Conservation (phyloP, 2,888 invertebrate species). For the Nomada hirtipes region DNA sequence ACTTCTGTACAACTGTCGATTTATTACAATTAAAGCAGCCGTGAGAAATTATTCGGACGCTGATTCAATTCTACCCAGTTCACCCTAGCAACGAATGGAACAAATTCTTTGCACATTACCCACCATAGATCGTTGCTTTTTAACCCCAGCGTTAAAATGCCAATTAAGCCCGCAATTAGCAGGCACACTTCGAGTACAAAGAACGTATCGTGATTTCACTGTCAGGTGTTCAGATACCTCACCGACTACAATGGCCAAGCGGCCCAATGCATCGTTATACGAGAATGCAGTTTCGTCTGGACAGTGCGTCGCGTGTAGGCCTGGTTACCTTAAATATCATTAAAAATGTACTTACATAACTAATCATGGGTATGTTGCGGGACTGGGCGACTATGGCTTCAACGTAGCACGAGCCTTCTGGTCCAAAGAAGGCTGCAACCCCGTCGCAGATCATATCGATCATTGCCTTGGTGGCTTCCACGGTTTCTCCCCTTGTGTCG, state of each 20-base stretch:
- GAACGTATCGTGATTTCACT: too few species aligned
- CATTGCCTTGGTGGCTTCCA: slow-evolving; percentile 92
- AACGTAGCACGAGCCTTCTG: slow-evolving; percentile 97
- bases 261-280: not conserved
- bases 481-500: slow-evolving; percentile 94
- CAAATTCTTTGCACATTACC: too few species aligned
- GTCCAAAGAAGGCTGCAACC: slow-evolving; percentile 97
- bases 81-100: too few species aligned
- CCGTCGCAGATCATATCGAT: slow-evolving; percentile 96
- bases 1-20: too few species aligned
- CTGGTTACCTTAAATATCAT: slow-evolving; percentile 4
- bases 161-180: too few species aligned
- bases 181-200: too few species aligned
- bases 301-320: not conserved
- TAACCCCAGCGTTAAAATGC: too few species aligned
- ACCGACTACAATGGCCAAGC: not conserved
- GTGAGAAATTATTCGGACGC: too few species aligned
- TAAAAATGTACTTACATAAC: slow-evolving; percentile 92
- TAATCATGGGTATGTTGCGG: slow-evolving; percentile 97
- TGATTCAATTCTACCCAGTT: too few species aligned
- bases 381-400: slow-evolving; percentile 97
- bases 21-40: too few species aligned
- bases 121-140: too few species aligned
- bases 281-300: slow-evolving; percentile 5
- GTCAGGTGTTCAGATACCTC: not conserved